Base-by-base conservation (phyloP, 2,113 vertebrate species). In the Dipodomys ordii region DNA sequence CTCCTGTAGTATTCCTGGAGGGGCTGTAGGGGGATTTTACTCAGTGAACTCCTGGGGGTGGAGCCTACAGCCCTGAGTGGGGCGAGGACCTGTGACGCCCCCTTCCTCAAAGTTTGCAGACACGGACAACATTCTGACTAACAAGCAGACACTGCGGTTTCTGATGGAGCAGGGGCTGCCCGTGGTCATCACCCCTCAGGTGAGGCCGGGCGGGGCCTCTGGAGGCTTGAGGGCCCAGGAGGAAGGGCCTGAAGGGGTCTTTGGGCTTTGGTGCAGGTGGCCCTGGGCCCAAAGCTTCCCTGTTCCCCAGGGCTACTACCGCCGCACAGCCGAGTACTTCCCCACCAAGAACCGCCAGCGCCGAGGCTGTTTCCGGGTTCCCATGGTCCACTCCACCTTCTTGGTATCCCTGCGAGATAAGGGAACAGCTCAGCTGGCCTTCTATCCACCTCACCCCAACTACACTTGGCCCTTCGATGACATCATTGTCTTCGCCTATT, bases 391-490 rank as follows among this genome's bases (percentile, higher is more conserved):
- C 13, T 99, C 99, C 94, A 99, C 99, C 46, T 95, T 99, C 95
- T 98, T 99, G 95, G 97, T 99, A 1, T 98, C 99, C 87, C 96
- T 99, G 95, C 97, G 97, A 74, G 99, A 98, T 74, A 98, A 98
- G 53, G 98, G 98, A 64, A 98, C 98, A 1, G 98, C 96, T 8
- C 96, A 32, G 3, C 96, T 99, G 72, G 98, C 99, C 74, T 99
- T 99, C 97, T 98, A 99, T 92, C 99, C 99, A 0, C 99, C 99
- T 32, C 99, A 99, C 74, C 97, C 98, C 46, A 99, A 99, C 96
- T 99, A 99, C 95, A 99, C 99, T 8, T 99, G 99, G 99, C 99
- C 99, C 25, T 99, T 99, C 0, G 99, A 99, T 0, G 99, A 99
- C 95, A 99, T 99, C 98, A 99, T 99, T 0, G 98, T 99, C 95